Evolutionary conservation across 2,797 vertebrate genomes (phyloP), one percentile per base, ranked within the genome.

Genomic region (Tokudaia tokunoshimensis): DNA sequence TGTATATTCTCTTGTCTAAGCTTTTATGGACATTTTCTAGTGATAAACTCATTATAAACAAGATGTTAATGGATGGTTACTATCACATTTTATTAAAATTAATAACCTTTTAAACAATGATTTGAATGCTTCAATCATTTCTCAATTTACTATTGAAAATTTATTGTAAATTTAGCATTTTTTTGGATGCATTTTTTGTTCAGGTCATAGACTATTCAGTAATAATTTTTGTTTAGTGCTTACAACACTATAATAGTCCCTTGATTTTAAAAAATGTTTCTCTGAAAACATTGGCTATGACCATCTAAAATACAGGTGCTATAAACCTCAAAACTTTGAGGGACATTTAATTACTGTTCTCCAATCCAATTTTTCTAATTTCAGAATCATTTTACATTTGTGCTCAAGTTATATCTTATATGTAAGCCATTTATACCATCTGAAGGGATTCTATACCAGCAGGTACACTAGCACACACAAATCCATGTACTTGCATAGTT

Each of bases 21-120:
- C 41, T 89, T 81, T 94, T 22, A 78, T 26, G 19, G 31, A 2
- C 57, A 80, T 96, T 96, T 96, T 50, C 22, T 26, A 67, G 80
- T 24, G 11, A 67, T 80, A 41, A 72, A 94, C 81, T 67, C 34
- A 8, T 92, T 81, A 17, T 74, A 37, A 90, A 55, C 31, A 74
- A 75, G 37, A 61, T 17, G 2, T 89, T 74, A 85, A 84, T 44
- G 15, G 14, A 10, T 76, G 31, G 2, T 11, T 81, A 59, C 47
- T 85, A 80, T 81, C 87, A 24, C 47, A 59, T 79, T 84, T 84
- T 74, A 37, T 76, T 78, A 74, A 61, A 75, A 76, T 70, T 50
- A 47, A 47, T 81, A 75, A 52, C n/a, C 83, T 87, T 83, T 52
- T 80, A 75, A 89, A 34, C 10, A 81, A 29, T 50, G 11, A 6